Percentiles rank a stretch among this genome's conserved stretches.
phyloP scores from a whole-genome alignment of 2,113 vertebrate genomes.

The Polypterus senegalus region DNA sequence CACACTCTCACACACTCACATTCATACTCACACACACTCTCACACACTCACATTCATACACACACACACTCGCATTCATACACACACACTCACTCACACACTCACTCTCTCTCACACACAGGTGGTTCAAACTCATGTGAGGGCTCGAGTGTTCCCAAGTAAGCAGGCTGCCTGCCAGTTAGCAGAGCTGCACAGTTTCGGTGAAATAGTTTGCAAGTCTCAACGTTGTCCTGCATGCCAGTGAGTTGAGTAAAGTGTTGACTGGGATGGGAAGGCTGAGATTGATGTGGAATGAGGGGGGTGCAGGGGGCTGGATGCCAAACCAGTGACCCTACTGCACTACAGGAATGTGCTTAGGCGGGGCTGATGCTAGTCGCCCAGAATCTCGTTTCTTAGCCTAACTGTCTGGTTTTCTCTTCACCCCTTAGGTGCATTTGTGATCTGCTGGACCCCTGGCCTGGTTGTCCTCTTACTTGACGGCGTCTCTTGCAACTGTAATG shows the following conservation, averaged over 20 bases:
- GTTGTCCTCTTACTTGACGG: constrained; percentile 74
- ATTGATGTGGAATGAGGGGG: neutral
- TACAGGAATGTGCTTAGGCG: neutral
- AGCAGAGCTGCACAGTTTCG: too few relatives aligned
- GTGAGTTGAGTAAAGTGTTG: neutral
- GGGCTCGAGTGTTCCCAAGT: neutral
- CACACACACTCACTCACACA: too few relatives aligned
- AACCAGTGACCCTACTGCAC: neutral
- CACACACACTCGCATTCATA: too few relatives aligned
- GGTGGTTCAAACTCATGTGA: too few relatives aligned
- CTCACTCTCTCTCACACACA: too few relatives aligned
- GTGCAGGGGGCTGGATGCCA: neutral
- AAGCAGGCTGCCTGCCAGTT: too few relatives aligned
- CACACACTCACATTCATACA: too few relatives aligned
- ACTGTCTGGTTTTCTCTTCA: neutral
- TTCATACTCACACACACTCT: too few relatives aligned
- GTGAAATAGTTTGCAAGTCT: too few relatives aligned
- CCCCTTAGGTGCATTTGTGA: constrained; percentile 70
- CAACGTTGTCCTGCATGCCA: too few relatives aligned
- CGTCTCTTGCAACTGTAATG: constrained; percentile 52
- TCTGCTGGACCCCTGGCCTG: constrained; percentile 85
- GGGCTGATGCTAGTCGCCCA: neutral
- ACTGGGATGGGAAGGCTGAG: neutral
- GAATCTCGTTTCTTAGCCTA: too few relatives aligned
- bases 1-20: too few relatives aligned